Conservation (phyloP, 2,888 invertebrate species). For the Ceramica pisi region DNA sequence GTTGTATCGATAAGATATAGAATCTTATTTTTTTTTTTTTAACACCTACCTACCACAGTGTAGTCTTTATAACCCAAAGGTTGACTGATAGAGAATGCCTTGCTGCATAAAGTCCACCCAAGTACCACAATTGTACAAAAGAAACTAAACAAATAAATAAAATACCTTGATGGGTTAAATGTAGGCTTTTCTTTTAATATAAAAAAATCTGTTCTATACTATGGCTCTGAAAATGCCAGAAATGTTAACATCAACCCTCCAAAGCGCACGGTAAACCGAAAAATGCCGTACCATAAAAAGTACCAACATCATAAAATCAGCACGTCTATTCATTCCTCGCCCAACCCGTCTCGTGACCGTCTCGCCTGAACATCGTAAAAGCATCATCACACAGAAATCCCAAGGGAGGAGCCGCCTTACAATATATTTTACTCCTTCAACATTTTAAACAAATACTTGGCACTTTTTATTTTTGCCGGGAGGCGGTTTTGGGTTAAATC, state of each 20-base stretch:
- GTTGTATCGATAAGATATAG: too few relatives aligned
- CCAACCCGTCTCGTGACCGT: constrained; percentile 55
- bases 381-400: constrained; percentile 72
- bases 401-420: constrained; percentile 63
- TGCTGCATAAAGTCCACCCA: too few relatives aligned
- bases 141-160: too few relatives aligned
- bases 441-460: constrained; percentile 79
- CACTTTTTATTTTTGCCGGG: constrained; percentile 51
- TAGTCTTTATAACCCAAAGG: too few relatives aligned
- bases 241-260: not conserved
- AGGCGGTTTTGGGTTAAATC: constrained; percentile 52
- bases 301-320: constrained; percentile 64
- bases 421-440: constrained; percentile 70
- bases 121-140: too few relatives aligned
- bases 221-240: too few relatives aligned
- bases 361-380: constrained; percentile 73
- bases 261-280: constrained; percentile 1
- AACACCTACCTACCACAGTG: too few relatives aligned
- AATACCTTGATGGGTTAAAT: too few relatives aligned
- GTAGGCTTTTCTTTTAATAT: too few relatives aligned
- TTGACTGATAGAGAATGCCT: too few relatives aligned
- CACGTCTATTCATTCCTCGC: constrained; percentile 69
- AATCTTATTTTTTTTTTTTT: too few relatives aligned
- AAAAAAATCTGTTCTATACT: too few relatives aligned
- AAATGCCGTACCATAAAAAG: constrained; percentile 6